A percentile compares a stretch with the other conserved stretches of the same genome.
phyloP scores from a whole-genome alignment of 2,888 invertebrate species.

The Corbicula japonica region DNA sequence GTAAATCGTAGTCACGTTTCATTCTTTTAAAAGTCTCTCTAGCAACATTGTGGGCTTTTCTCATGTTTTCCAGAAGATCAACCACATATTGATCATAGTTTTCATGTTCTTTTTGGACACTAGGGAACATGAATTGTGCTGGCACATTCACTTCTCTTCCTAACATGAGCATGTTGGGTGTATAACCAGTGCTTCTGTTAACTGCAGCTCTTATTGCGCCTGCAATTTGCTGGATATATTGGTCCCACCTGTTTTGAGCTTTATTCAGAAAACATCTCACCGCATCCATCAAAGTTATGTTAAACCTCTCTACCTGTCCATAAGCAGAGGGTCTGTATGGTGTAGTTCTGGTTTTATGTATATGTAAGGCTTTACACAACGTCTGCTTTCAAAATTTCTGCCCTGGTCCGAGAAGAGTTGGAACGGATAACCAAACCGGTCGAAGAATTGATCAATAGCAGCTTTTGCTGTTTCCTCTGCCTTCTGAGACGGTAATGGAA shows the following conservation, averaged over 20 bases:
- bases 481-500: conserved; percentile 7
- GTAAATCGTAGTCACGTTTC: conserved; percentile 26
- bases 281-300: no score
- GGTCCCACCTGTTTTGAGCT: no score
- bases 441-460: conserved; percentile 1
- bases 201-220: no score
- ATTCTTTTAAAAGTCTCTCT: neutral
- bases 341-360: conserved; percentile 6
- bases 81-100: neutral
- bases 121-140: no score
- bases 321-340: conserved; percentile 3
- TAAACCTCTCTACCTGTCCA: no score
- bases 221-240: no score
- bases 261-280: no score
- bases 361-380: neutral
- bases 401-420: conserved; percentile 1
- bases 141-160: no score
- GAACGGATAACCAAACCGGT: neutral
- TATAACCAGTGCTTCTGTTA: no score
- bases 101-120: neutral
- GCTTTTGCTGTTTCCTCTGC: conserved; percentile 2
- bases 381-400: neutral
- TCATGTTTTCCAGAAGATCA: neutral
- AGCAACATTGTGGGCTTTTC: conserved; percentile 14
- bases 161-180: no score